Conservation (phyloP, 2,797 vertebrate species). For the Oceanodroma leucorhoa region DNA sequence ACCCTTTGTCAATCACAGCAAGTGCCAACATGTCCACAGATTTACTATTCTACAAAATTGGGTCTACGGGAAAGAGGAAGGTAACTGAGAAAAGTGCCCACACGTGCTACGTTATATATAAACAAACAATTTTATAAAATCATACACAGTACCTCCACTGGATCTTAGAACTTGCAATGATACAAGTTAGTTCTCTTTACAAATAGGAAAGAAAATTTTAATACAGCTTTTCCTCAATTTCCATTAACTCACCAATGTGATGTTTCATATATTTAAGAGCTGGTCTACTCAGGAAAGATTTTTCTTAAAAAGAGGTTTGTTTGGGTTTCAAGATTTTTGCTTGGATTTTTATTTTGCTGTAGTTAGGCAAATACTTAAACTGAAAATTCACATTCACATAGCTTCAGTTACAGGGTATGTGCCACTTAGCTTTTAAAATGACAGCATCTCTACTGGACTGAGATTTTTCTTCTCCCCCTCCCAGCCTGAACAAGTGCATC, state of each 20-base stretch:
- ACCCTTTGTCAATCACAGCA: neutral
- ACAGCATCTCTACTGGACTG: neutral
- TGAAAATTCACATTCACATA: neutral
- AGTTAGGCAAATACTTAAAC: neutral
- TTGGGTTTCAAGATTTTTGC: neutral
- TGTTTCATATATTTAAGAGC: neutral
- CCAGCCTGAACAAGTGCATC: neutral
- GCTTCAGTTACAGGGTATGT: neutral
- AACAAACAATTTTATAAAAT: neutral
- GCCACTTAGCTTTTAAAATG: neutral
- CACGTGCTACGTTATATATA: neutral
- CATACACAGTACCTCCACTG: neutral
- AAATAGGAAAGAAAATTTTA: neutral
- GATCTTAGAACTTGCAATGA: neutral
- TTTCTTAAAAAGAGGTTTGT: neutral
- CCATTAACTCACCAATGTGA: neutral
- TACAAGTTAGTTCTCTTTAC: neutral
- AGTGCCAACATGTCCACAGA: neutral
- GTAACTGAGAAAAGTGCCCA: neutral
- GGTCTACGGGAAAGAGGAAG: neutral
- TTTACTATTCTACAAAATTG: neutral
- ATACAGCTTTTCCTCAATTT: neutral
- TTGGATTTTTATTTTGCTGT: neutral
- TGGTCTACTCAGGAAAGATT: slow-evolving; percentile 62
- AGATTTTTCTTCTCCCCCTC: neutral